Conservation (phyloP, 23 tunicate genomes). For the Oikopleura vanhoeffeni region DNA sequence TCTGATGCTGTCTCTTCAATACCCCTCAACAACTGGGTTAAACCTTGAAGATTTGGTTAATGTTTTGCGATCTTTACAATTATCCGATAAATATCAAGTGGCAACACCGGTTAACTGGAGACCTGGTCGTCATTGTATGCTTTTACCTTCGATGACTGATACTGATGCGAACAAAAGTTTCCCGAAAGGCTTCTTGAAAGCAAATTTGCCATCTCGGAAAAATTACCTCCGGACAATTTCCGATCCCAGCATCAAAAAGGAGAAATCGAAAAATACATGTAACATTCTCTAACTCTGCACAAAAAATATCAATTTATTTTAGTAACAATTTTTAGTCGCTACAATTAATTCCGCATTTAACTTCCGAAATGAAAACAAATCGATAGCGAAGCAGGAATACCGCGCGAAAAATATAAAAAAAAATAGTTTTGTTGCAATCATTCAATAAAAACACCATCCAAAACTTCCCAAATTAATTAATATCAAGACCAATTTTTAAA, state of each 20-base stretch:
- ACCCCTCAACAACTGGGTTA: conserved; percentile 96
- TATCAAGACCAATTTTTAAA: too few relatives aligned
- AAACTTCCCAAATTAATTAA: too few relatives aligned
- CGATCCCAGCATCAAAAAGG: conserved; percentile 34
- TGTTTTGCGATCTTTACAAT: conserved; percentile 69
- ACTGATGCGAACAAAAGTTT: conserved; percentile 52
- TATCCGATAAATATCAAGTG: conserved; percentile 63
- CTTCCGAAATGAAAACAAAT: too few relatives aligned
- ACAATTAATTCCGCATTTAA: too few relatives aligned
- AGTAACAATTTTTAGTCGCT: too few relatives aligned
- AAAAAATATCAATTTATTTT: too few relatives aligned
- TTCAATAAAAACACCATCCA: too few relatives aligned
- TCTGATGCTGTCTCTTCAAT: conserved; percentile 60
- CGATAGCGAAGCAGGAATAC: too few relatives aligned
- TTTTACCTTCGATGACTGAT: conserved; percentile 48
- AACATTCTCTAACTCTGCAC: too few relatives aligned
- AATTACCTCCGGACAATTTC: conserved; percentile 64
- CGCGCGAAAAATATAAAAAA: too few relatives aligned
- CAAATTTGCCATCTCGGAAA: conserved; percentile 59
- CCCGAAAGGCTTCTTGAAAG: conserved; percentile 68
- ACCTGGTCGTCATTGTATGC: conserved; percentile 50
- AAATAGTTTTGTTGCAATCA: too few relatives aligned
- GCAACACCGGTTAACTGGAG: conserved; percentile 97
- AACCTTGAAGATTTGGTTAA: conserved; percentile 69
- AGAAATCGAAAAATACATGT: too few relatives aligned